These are phyloP conservation scores for Orgyia antiqua DNA, from an alignment of 2,888 invertebrate genomes.

Conservation along the genomic window DNA sequence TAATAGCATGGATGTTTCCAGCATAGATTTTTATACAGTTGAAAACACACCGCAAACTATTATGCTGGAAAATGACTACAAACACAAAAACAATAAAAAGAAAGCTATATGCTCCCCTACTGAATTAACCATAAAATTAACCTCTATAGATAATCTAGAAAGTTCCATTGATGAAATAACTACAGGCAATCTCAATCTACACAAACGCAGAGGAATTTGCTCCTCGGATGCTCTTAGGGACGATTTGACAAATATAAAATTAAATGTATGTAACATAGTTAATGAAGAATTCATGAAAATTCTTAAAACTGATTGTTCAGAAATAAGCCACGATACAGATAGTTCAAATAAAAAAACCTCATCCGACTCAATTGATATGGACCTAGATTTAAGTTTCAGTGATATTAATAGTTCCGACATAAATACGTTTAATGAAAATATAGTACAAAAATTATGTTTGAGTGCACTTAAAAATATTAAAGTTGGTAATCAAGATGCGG, in stretches of 20 bases:
- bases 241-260: constrained; percentile 52
- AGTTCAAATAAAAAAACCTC: constrained; percentile 72
- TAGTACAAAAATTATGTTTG: constrained; percentile 72
- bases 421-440: constrained; percentile 75
- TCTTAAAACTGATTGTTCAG: constrained; percentile 60
- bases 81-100: constrained; percentile 43
- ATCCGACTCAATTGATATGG: constrained; percentile 73
- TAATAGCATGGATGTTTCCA: constrained; percentile 59
- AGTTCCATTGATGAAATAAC: constrained; percentile 70
- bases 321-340: constrained; percentile 67
- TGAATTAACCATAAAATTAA: constrained; percentile 64
- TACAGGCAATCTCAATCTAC: constrained; percentile 58
- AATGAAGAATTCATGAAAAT: constrained; percentile 56
- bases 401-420: constrained; percentile 76
- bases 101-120: constrained; percentile 69
- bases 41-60: constrained; percentile 64
- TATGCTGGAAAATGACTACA: constrained; percentile 39
- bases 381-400: constrained; percentile 74
- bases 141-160: constrained; percentile 58
- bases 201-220: constrained; percentile 78
- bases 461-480: constrained; percentile 75
- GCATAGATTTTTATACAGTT: constrained; percentile 68
- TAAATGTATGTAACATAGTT: constrained; percentile 50
- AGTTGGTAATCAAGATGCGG: constrained; percentile 74
- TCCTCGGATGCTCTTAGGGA: constrained; percentile 72